A percentile compares a stretch with the other conserved stretches of the same genome.
phyloP scores from a whole-genome alignment of 2,113 vertebrate species.

The Microcebus jonahi region DNA sequence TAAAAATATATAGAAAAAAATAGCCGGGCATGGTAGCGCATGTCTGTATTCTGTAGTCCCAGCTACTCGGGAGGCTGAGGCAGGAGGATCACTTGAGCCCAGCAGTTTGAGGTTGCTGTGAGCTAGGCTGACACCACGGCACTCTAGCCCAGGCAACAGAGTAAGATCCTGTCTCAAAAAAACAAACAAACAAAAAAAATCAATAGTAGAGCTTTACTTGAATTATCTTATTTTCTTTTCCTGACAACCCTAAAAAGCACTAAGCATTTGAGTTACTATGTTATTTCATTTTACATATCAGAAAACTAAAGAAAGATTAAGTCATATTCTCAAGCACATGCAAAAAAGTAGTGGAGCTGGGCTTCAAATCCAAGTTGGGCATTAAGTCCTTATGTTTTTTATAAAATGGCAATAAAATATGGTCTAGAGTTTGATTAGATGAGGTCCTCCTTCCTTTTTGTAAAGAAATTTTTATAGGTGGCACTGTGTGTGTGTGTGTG shows the following conservation, averaged over 20 bases:
- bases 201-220: neutral
- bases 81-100: too few relatives aligned
- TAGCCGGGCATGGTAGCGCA: too few relatives aligned
- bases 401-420: neutral
- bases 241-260: neutral
- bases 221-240: neutral
- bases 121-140: too few relatives aligned
- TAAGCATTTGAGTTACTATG: neutral
- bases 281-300: neutral
- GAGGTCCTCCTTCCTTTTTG: fast-evolving
- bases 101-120: too few relatives aligned
- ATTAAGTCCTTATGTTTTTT: neutral
- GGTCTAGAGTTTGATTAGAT: neutral
- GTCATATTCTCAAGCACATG: neutral
- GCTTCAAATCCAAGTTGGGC: neutral
- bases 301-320: neutral
- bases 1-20: too few relatives aligned
- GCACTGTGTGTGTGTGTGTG: neutral
- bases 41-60: too few relatives aligned
- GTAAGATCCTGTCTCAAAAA: too few relatives aligned
- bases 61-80: too few relatives aligned
- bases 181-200: too few relatives aligned
- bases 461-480: neutral
- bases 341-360: neutral
- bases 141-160: too few relatives aligned